A percentile compares a stretch with the other conserved stretches of the same genome.
phyloP scores from a whole-genome alignment of 2,888 invertebrate genomes.

The Mythimna pallens region DNA sequence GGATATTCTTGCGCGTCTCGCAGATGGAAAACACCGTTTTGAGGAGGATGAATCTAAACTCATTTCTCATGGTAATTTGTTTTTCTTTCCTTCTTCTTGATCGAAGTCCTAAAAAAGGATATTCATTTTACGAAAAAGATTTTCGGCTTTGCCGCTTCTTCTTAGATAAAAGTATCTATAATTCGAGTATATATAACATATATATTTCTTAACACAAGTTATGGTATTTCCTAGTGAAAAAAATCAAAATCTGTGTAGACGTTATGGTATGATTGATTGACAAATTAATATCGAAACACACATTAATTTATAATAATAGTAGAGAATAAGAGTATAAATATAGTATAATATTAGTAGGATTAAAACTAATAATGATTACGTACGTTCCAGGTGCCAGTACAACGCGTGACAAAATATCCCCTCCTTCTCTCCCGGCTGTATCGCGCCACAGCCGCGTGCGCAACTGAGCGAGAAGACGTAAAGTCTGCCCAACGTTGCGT shows the following conservation, averaged over 20 bases:
- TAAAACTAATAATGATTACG: background rate
- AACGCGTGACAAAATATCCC: constrained; percentile 99
- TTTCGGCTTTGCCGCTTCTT: too few species aligned
- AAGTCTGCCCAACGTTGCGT: constrained; percentile 97
- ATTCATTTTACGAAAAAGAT: too few species aligned
- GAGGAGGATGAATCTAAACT: constrained; percentile 98
- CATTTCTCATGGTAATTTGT: constrained; percentile 96
- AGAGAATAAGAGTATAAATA: too few species aligned
- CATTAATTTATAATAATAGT: too few species aligned
- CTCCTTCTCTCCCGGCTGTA: constrained; percentile 96
- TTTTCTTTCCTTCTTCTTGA: background rate
- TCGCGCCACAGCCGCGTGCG: constrained; percentile 96
- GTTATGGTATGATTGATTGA: too few species aligned
- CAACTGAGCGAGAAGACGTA: constrained; percentile 95
- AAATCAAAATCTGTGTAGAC: too few species aligned
- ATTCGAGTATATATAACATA: too few species aligned
- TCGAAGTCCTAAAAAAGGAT: background rate
- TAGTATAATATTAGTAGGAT: too few species aligned
- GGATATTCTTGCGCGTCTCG: constrained; percentile 98
- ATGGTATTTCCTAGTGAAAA: too few species aligned
- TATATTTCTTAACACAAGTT: too few species aligned
- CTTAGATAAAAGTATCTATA: too few species aligned
- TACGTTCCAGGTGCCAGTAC: constrained; percentile 95
- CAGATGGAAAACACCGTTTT: constrained; percentile 99
- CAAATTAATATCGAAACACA: too few species aligned